phyloP scores from a whole-genome alignment of 2,888 invertebrate genomes.

The Dendrolimus pini region DNA sequence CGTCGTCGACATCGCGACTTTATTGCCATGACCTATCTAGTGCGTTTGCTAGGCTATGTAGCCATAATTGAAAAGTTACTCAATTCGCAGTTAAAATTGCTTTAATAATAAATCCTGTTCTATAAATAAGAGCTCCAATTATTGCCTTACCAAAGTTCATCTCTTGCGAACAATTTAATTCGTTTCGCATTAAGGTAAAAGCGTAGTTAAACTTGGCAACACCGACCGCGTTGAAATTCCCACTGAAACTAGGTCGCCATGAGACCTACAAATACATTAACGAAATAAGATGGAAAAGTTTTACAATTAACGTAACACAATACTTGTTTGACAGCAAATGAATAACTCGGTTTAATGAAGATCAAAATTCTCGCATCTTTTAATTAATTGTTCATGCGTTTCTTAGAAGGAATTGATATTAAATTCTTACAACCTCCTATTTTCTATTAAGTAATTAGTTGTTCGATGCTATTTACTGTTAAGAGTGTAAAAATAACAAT shows the following conservation, averaged over 20 bases:
- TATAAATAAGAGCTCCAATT: too few relatives aligned
- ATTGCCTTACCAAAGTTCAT: too few relatives aligned
- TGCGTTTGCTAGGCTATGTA: too few relatives aligned
- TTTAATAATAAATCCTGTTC: too few relatives aligned
- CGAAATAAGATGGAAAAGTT: constrained; percentile 44
- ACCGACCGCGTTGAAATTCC: constrained; percentile 27
- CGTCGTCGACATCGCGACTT: too few relatives aligned
- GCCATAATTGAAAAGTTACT: too few relatives aligned
- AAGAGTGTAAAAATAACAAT: too few relatives aligned
- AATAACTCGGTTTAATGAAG: constrained; percentile 24
- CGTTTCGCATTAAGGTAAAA: background rate
- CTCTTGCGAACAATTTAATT: background rate
- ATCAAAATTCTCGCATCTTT: constrained; percentile 11
- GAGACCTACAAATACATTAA: constrained; percentile 43
- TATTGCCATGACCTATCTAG: too few relatives aligned
- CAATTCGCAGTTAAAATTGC: too few relatives aligned
- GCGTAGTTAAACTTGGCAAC: constrained; percentile 24
- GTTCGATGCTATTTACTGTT: too few relatives aligned
- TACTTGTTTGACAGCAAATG: constrained; percentile 25
- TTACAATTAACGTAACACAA: constrained; percentile 50
- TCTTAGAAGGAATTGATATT: background rate
- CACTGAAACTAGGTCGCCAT: constrained; percentile 35
- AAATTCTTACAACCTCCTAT: background rate
- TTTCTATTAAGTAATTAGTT: background rate
- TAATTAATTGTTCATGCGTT: background rate